Conservation (phyloP, 1,140 invertebrate species). For the Drosophila navojoa region DNA sequence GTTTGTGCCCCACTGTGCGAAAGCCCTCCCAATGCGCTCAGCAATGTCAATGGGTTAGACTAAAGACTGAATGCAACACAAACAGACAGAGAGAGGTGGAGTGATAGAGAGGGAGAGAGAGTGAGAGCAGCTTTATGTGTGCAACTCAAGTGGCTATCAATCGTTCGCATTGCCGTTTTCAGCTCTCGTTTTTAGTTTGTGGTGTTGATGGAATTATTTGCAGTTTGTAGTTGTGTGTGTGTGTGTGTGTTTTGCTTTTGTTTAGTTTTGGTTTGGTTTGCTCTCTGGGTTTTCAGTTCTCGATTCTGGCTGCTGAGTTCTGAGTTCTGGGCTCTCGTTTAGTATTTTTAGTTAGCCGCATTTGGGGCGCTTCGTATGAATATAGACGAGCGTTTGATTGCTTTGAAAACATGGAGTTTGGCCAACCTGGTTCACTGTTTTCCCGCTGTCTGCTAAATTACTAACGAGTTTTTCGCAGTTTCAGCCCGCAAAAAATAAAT, state of each 20-base stretch:
- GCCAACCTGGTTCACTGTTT: constrained; percentile 4
- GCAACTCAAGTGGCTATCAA: constrained; percentile 77
- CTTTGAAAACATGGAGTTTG: constrained; percentile 57
- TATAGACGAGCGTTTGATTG: constrained; percentile 75
- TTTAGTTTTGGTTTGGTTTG: not conserved
- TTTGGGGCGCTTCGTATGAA: constrained; percentile 52
- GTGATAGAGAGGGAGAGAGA: not conserved
- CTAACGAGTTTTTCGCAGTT: constrained; percentile 72
- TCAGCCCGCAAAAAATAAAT: constrained; percentile 59
- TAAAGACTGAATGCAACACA: constrained; percentile 3
- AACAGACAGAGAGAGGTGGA: not conserved
- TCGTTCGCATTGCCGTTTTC: constrained; percentile 70
- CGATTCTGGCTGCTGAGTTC: not conserved
- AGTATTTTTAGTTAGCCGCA: constrained; percentile 41
- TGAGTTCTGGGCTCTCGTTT: not conserved
- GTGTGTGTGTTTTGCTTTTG: constrained; percentile 1
- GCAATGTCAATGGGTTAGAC: constrained; percentile 44
- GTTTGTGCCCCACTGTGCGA: constrained; percentile 75
- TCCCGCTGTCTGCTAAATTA: constrained; percentile 64
- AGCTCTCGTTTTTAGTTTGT: constrained; percentile 39
- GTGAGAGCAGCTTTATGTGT: constrained; percentile 4
- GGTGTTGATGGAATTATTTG: constrained; percentile 79
- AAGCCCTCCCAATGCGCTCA: constrained; percentile 64
- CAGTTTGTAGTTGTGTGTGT: constrained; percentile 49
- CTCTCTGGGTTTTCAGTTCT: not conserved